Conservation (phyloP, 1,140 invertebrate genomes). For the Caerostris extrusa region DNA sequence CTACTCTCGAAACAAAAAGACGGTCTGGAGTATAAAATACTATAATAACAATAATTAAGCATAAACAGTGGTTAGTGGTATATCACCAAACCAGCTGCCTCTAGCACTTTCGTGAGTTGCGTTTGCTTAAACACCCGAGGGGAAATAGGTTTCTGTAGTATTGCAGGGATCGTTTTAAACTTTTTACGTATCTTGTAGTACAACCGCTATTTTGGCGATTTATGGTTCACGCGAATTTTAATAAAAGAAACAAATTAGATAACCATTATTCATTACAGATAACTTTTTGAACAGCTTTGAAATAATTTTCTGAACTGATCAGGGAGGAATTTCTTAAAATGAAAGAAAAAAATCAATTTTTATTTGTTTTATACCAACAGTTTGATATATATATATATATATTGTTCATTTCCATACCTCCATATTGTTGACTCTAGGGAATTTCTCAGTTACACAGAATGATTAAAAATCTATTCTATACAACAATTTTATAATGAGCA, state of each 20-base stretch:
- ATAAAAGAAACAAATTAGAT: no score
- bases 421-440: background rate
- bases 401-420: background rate
- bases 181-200: background rate
- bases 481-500: background rate
- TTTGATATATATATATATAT: no score
- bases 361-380: no score
- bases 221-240: background rate
- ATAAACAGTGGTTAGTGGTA: conserved; percentile 50
- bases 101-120: background rate
- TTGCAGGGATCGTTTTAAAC: background rate
- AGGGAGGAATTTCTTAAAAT: no score
- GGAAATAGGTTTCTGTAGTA: background rate
- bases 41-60: conserved; percentile 51
- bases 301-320: no score
- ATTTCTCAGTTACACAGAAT: background rate
- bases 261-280: no score
- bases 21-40: background rate
- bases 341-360: no score
- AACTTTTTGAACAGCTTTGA: no score
- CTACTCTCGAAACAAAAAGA: background rate
- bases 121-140: conserved; percentile 27
- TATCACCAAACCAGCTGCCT: conserved; percentile 47
- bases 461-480: background rate
- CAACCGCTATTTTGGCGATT: conserved; percentile 12